Conservation (phyloP, 2,113 vertebrate species). For the Hippocampus guttulatus region DNA sequence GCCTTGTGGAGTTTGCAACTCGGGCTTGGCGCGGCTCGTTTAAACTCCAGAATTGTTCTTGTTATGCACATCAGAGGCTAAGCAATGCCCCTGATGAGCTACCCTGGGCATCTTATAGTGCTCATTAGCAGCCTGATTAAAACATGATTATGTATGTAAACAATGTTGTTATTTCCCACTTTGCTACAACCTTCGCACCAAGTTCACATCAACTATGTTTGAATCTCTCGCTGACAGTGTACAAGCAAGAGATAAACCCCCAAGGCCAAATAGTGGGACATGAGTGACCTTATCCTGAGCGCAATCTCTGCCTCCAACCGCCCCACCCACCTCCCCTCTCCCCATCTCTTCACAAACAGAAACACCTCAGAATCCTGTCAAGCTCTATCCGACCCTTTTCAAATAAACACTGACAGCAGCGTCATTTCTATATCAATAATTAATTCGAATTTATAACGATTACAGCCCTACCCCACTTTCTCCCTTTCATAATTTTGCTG, state of each 20-base stretch:
- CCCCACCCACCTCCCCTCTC: not conserved
- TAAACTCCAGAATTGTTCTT: constrained; percentile 28
- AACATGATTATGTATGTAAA: constrained; percentile 65
- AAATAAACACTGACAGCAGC: constrained; percentile 32
- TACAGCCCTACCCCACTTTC: constrained; percentile 10
- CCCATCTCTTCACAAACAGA: constrained; percentile 12
- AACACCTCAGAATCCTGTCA: constrained; percentile 18
- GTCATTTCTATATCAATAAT: constrained; percentile 44
- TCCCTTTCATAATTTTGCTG: too few relatives aligned
- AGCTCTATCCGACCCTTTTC: constrained; percentile 18
- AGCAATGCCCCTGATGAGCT: constrained; percentile 36
- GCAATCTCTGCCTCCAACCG: not conserved
- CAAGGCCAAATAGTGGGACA: constrained; percentile 35
- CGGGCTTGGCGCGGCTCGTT: constrained; percentile 37
- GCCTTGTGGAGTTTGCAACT: constrained; percentile 56
- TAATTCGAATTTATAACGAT: constrained; percentile 38
- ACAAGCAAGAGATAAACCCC: constrained; percentile 20
- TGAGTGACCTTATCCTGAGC: constrained; percentile 41
- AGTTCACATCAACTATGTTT: constrained; percentile 28
- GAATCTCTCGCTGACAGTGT: constrained; percentile 31
- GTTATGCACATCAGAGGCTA: constrained; percentile 43
- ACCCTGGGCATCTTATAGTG: constrained; percentile 44
- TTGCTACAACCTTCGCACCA: constrained; percentile 42
- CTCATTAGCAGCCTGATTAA: constrained; percentile 70
- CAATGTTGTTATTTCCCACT: constrained; percentile 49